Conservation (phyloP, 2,797 vertebrate genomes). For the Esox lucius region DNA sequence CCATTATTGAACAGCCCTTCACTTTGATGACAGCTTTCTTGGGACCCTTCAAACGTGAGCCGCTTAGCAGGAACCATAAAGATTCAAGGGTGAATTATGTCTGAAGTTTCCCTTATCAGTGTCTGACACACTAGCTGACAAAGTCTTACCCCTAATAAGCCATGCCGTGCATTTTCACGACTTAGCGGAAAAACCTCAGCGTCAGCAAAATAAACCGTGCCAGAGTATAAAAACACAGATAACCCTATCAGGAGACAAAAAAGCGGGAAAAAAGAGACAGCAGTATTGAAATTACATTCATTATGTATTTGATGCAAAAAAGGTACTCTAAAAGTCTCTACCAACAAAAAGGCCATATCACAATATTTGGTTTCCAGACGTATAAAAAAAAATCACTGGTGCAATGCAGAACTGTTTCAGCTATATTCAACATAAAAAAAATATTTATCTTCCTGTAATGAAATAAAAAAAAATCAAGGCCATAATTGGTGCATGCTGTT, state of each 20-base stretch:
- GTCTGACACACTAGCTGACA: conserved; percentile 55
- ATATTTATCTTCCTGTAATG: conserved; percentile 37
- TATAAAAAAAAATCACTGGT: conserved; percentile 12
- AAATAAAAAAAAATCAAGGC: conserved; percentile 26
- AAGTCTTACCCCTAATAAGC: conserved; percentile 56
- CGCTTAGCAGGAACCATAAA: conserved; percentile 48
- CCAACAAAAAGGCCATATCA: conserved; percentile 16
- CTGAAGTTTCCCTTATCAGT: conserved; percentile 55
- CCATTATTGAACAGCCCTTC: conserved; percentile 40
- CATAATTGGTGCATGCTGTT: conserved; percentile 15
- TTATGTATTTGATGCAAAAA: conserved; percentile 42
- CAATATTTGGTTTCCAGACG: conserved; percentile 18
- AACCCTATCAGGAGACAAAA: conserved; percentile 35
- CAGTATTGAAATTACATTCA: conserved; percentile 40
- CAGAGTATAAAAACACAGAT: conserved; percentile 26
- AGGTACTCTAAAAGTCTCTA: conserved; percentile 14
- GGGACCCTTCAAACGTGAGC: conserved; percentile 34
- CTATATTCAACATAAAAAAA: conserved; percentile 38
- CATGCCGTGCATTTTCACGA: conserved; percentile 47
- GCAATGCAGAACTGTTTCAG: conserved; percentile 11
- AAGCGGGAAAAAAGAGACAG: conserved; percentile 10
- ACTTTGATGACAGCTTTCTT: conserved; percentile 44
- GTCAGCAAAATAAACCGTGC: conserved; percentile 55
- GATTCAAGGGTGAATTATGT: conserved; percentile 56
- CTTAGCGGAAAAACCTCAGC: conserved; percentile 39